Evolutionary conservation across 2,888 invertebrate species (phyloP), one percentile per base, ranked within the genome.

Genomic region (Teleogryllus oceanicus): DNA sequence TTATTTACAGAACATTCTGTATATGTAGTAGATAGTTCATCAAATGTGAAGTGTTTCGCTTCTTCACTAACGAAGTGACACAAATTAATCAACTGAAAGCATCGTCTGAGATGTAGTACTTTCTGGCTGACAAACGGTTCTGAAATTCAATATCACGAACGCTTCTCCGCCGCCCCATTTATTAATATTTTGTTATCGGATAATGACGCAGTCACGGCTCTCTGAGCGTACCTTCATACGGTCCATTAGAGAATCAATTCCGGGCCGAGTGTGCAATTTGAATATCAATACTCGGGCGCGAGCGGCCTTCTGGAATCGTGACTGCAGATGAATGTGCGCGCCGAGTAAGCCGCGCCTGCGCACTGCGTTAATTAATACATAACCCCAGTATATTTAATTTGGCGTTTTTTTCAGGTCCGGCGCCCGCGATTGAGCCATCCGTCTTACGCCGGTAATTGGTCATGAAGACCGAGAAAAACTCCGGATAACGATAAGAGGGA

Each of bases 361-460:
- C 37, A 8, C 62, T 12, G n/a, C n/a, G 62, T 62, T 62, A 62
- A 62, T 62, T 62, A 62, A 62, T 62, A 12, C 62, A 62, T 62
- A 62, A 62, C n/a, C 62, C 62, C n/a, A 13, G n/a, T 62, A 18
- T 62, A 62, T 62, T 62, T 18, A 62, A 62, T 62, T 62, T 62
- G 13, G 62, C n/a, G 16, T 16, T 62, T n/a, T 13, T 16, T 62
- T 12, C 4, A 62, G 13, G 13, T 62, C 62, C 16, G n/a, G 12
- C 62, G 4, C n/a, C 13, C 62, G n/a, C 13, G 62, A 62, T 62
- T 62, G 62, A 62, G 62, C 10, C 62, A 62, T 62, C 10, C 62
- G 62, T 62, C 62, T 62, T 62, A n/a, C 62, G 62, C 16, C 62
- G 62, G 62, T 62, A 62, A 62, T 62, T 62, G 62, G 62, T 62